These are phyloP conservation scores for Orthonyx spaldingii DNA, from an alignment of 2,113 vertebrate species.

Conservation along the genomic window DNA sequence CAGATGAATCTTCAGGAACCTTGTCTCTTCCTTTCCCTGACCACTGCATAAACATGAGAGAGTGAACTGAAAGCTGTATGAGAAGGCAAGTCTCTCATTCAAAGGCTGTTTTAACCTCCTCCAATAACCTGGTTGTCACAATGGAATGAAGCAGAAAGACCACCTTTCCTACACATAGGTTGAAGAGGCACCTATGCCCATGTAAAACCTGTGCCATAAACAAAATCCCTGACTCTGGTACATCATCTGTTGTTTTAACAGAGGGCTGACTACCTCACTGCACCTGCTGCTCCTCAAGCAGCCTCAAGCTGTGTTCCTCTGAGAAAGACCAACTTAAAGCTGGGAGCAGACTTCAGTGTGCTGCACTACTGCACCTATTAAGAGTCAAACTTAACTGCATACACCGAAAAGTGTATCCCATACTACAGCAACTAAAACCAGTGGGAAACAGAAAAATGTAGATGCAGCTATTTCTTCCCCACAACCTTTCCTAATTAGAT, in stretches of 20 bases:
- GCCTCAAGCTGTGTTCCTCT: background rate
- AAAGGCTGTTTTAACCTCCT: background rate
- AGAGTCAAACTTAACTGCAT: conserved; percentile 41
- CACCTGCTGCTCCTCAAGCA: background rate
- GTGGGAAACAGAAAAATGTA: conserved; percentile 65
- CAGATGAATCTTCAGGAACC: background rate
- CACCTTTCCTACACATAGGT: background rate
- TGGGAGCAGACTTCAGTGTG: background rate
- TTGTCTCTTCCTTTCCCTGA: background rate
- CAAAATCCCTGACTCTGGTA: background rate
- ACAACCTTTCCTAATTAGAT: conserved; percentile 26
- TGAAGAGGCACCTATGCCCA: background rate
- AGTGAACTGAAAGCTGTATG: background rate
- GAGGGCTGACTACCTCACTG: background rate
- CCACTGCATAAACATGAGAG: background rate
- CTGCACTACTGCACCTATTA: conserved; percentile 7
- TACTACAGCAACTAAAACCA: conserved; percentile 48
- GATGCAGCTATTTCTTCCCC: conserved; percentile 38
- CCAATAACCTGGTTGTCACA: background rate
- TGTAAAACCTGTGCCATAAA: background rate
- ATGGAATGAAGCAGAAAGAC: background rate
- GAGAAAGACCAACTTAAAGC: background rate
- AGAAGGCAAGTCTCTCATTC: background rate
- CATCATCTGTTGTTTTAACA: background rate
- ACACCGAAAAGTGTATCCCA: conserved; percentile 35